A percentile compares a stretch with the other conserved stretches of the same genome.
Evolutionary conservation across 1,140 invertebrate species (phyloP).

Genomic region (Ladona fulva): DNA sequence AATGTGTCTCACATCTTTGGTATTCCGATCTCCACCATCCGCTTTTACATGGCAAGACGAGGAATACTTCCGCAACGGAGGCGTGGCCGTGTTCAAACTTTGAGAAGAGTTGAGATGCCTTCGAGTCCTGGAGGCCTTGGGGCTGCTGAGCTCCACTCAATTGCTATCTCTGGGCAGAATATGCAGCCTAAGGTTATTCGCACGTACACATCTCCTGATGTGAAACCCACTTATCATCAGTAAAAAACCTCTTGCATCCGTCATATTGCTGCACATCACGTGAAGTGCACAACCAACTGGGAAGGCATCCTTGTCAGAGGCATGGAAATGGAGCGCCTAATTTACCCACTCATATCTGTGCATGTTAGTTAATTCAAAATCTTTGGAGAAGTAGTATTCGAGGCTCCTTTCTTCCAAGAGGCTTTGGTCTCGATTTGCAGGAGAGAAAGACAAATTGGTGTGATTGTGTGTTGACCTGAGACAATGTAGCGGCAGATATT

Average conservation of each 20-base stretch:
- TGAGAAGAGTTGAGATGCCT: not conserved
- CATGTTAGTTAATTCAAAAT: not conserved
- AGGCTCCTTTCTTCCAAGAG: not conserved
- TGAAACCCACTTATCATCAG: not conserved
- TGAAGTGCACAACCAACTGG: not conserved
- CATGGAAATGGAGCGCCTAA: not conserved
- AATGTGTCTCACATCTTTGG: constrained; percentile 73
- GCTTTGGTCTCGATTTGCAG: not conserved
- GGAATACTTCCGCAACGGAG: constrained; percentile 65
- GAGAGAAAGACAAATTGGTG: not conserved
- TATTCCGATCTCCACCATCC: constrained; percentile 74
- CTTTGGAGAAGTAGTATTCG: not conserved
- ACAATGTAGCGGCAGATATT: not conserved
- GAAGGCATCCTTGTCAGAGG: not conserved
- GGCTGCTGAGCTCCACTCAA: not conserved
- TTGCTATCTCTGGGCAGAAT: not conserved
- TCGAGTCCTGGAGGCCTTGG: not conserved
- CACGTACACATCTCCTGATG: not conserved
- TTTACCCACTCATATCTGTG: not conserved
- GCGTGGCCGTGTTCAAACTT: constrained; percentile 42
- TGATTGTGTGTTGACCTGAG: not conserved
- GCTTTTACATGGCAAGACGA: constrained; percentile 73
- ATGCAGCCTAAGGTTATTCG: not conserved
- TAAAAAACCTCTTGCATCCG: not conserved
- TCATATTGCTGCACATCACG: not conserved